Evolutionary conservation across 2,888 invertebrate genomes (phyloP).

Genomic region (Coleophora flavipennella): DNA sequence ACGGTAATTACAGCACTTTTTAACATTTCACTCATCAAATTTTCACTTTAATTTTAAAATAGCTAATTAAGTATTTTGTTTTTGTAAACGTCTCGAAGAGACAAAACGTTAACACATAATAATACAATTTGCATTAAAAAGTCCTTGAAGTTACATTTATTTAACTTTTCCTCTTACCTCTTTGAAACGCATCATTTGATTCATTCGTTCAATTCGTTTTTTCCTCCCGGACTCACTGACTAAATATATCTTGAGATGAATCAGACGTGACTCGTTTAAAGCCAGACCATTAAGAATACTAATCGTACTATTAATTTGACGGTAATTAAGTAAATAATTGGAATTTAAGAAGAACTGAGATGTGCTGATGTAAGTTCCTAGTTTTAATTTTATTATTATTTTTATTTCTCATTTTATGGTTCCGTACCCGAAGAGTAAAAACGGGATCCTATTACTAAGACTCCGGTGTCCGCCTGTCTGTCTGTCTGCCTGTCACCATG

Average conservation of each 20-base stretch:
- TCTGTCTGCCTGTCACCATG: too few species aligned
- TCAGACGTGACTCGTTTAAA: not conserved
- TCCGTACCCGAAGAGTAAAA: too few species aligned
- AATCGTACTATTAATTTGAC: not conserved
- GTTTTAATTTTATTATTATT: too few species aligned
- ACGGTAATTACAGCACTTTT: constrained; percentile 21
- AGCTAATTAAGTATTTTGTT: too few species aligned
- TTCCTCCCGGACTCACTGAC: constrained; percentile 4
- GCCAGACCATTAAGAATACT: constrained; percentile 4
- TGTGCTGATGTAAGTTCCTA: too few species aligned
- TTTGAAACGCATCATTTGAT: constrained; percentile 21
- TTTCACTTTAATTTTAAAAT: too few species aligned
- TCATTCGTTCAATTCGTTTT: constrained; percentile 5
- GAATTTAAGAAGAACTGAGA: too few species aligned
- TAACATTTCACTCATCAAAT: constrained; percentile 17
- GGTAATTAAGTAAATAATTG: not conserved
- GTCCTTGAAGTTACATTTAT: constrained; percentile 1
- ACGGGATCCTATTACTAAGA: too few species aligned
- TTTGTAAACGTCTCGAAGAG: constrained; percentile 2
- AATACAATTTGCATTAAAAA: constrained; percentile 4
- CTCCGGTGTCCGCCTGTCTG: too few species aligned
- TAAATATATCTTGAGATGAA: constrained; percentile 4
- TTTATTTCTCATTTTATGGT: too few species aligned
- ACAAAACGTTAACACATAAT: constrained; percentile 2
- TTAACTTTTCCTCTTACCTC: constrained; percentile 21